Percentiles rank a stretch among this genome's conserved stretches.
These are phyloP conservation scores for Cassiopea andromeda DNA, from an alignment of 30 jellyfish, hydroid and myxozoan species.

Conservation along the genomic window DNA sequence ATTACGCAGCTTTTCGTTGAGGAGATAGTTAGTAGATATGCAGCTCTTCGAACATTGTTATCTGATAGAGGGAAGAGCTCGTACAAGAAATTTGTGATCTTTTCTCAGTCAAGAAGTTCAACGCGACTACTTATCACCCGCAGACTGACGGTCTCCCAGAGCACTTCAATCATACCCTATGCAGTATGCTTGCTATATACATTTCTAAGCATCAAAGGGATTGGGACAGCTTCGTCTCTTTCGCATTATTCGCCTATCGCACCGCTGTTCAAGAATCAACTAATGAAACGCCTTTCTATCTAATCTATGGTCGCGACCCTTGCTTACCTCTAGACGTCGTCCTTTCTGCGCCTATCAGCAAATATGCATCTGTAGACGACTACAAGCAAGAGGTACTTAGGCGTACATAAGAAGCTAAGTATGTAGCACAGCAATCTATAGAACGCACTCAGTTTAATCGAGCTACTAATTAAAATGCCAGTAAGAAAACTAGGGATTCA, in stretches of 20 bases:
- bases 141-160: slow-evolving; percentile 68
- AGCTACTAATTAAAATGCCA: slow-evolving; percentile 34
- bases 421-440: slow-evolving; percentile 57
- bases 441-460: slow-evolving; percentile 59
- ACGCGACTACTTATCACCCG: slow-evolving; percentile 72
- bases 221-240: slow-evolving; percentile 71
- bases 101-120: slow-evolving; percentile 30
- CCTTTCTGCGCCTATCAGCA: slow-evolving; percentile 53
- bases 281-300: slow-evolving; percentile 75
- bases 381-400: slow-evolving; percentile 35
- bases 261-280: slow-evolving; percentile 76
- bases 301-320: slow-evolving; percentile 79
- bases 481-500: slow-evolving; percentile 37
- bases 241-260: slow-evolving; percentile 61
- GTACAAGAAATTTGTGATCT: slow-evolving; percentile 65
- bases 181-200: slow-evolving; percentile 35
- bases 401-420: slow-evolving; percentile 50
- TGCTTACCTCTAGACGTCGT: slow-evolving; percentile 69
- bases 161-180: slow-evolving; percentile 57
- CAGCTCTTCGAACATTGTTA: slow-evolving; percentile 62
- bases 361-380: slow-evolving; percentile 56
- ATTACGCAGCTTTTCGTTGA: slow-evolving; percentile 67
- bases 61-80: slow-evolving; percentile 66
- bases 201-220: slow-evolving; percentile 67
- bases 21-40: slow-evolving; percentile 53